phyloP scores from a whole-genome alignment of 2,113 vertebrate genomes.

The Tachysurus vachellii region DNA sequence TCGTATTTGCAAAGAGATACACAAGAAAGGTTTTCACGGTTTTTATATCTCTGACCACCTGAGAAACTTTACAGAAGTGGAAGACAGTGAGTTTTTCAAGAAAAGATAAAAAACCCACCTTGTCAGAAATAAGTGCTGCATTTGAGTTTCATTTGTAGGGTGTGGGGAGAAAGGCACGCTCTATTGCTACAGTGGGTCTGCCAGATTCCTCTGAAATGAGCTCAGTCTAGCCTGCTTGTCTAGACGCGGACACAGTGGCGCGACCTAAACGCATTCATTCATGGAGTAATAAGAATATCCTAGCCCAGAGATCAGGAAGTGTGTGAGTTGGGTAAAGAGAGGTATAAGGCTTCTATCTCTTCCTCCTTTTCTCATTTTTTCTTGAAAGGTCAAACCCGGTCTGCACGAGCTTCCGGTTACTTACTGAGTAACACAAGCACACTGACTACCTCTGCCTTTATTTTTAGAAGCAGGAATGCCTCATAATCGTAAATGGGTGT shows the following conservation, averaged over 20 bases:
- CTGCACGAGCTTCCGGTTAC: background rate
- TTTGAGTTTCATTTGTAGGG: slow-evolving; percentile 55
- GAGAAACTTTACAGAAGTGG: background rate
- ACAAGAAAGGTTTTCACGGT: slow-evolving; percentile 15
- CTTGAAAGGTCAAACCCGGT: background rate
- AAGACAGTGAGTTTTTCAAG: background rate
- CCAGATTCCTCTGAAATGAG: slow-evolving; percentile 71
- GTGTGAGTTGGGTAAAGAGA: background rate
- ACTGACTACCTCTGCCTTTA: background rate
- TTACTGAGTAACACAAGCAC: background rate
- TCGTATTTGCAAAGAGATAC: slow-evolving; percentile 25
- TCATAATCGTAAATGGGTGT: background rate
- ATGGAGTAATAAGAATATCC: slow-evolving; percentile 36
- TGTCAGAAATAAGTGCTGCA: slow-evolving; percentile 45
- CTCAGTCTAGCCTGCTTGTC: slow-evolving; percentile 62
- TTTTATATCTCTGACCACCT: background rate
- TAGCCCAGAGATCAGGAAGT: slow-evolving; percentile 34
- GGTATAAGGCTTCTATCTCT: background rate
- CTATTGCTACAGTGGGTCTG: slow-evolving; percentile 56
- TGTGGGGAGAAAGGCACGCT: slow-evolving; percentile 52
- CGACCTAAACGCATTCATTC: slow-evolving; percentile 35
- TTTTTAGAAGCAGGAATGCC: background rate
- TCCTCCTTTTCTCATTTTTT: slow-evolving; percentile 11
- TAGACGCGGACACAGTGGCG: slow-evolving; percentile 66
- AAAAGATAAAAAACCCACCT: background rate